Conservation (phyloP, 2,113 vertebrate genomes). For the Protobothrops mucrosquamatus region DNA sequence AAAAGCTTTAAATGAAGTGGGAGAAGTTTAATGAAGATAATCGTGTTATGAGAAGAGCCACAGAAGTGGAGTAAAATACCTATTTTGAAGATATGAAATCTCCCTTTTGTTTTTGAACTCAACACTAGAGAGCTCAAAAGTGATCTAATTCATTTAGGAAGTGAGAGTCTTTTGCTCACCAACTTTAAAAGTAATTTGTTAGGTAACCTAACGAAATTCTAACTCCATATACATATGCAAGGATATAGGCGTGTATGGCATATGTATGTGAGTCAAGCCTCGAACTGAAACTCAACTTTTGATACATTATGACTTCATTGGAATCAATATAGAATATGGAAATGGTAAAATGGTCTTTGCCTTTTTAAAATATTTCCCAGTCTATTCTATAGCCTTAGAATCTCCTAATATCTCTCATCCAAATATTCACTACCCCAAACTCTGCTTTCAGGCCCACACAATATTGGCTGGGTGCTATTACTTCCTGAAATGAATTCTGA, state of each 20-base stretch:
- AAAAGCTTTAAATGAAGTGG: background rate
- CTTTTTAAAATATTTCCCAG: background rate
- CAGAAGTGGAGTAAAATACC: background rate
- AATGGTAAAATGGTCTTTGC: background rate
- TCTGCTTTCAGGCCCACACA: background rate
- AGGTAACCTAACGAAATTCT: background rate
- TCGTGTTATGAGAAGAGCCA: background rate
- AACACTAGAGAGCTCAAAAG: background rate
- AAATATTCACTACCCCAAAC: background rate
- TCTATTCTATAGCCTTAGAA: background rate
- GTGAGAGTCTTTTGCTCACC: background rate
- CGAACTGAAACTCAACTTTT: too few relatives aligned
- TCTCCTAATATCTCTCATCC: background rate
- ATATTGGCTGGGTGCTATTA: background rate
- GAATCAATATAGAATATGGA: background rate
- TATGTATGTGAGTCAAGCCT: too few relatives aligned
- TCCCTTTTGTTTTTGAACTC: background rate
- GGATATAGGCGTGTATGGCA: too few relatives aligned
- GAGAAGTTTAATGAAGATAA: background rate
- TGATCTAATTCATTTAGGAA: background rate
- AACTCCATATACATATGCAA: background rate
- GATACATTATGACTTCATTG: too few relatives aligned
- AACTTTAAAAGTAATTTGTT: background rate
- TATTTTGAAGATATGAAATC: background rate
- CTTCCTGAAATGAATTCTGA: background rate